phyloP scores from a whole-genome alignment of 1,140 invertebrate species.

The Bombus waltoni region DNA sequence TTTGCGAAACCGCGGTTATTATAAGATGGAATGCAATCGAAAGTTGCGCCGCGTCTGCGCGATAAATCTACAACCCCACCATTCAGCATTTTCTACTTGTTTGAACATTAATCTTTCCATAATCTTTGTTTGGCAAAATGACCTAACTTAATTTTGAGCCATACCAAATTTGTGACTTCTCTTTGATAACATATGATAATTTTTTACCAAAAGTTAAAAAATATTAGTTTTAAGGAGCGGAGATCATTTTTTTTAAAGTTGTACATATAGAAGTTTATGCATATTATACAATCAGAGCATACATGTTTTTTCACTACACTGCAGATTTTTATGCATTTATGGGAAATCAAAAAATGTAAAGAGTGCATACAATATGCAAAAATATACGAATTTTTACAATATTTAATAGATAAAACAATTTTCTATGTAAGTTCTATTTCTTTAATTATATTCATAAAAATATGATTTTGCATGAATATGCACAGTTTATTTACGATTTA shows the following conservation, averaged over 20 bases:
- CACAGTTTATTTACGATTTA: too few relatives aligned
- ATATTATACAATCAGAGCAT: not conserved
- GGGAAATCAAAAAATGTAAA: too few relatives aligned
- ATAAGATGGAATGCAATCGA: slow-evolving; percentile 58
- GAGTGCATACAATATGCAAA: too few relatives aligned
- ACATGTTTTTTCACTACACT: too few relatives aligned
- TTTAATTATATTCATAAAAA: too few relatives aligned
- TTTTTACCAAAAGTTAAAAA: not conserved
- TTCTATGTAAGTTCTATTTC: too few relatives aligned
- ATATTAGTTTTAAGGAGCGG: not conserved
- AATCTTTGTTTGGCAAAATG: not conserved
- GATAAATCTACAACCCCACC: not conserved
- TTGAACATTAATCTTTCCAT: not conserved
- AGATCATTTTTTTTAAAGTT: too few relatives aligned
- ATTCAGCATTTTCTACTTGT: not conserved
- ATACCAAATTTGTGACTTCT: not conserved
- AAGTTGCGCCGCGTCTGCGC: slow-evolving; percentile 60
- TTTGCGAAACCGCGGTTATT: slow-evolving; percentile 60
- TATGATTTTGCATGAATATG: not conserved
- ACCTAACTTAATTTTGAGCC: not conserved
- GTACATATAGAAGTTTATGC: not conserved
- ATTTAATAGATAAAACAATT: too few relatives aligned
- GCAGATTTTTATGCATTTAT: too few relatives aligned
- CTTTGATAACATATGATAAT: not conserved
- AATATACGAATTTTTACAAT: too few relatives aligned